Conservation (phyloP, 2,113 vertebrate species). For the Corapipo altera region DNA sequence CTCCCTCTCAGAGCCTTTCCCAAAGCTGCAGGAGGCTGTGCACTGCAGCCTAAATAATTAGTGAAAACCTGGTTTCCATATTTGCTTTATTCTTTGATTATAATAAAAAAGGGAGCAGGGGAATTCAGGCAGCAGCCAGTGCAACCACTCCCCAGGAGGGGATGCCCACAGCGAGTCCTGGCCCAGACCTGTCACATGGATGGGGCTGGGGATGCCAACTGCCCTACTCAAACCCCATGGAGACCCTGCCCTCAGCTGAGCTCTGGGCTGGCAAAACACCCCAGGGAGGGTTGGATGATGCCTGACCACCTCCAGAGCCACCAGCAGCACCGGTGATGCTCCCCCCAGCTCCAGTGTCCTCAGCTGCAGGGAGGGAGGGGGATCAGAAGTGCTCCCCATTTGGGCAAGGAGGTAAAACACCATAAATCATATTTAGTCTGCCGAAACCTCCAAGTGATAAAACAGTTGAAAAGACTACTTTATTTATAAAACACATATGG, state of each 20-base stretch:
- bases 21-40: neutral
- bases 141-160: neutral
- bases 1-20: neutral
- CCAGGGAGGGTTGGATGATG: slow-evolving; percentile 6
- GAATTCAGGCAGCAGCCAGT: slow-evolving; percentile 48
- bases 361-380: neutral
- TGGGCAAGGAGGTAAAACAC: neutral
- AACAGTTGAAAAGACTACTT: slow-evolving; percentile 22
- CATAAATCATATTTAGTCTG: slow-evolving; percentile 5
- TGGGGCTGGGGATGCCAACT: slow-evolving; percentile 39
- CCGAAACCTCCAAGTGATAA: slow-evolving; percentile 29
- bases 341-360: neutral
- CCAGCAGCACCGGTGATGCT: neutral
- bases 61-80: neutral
- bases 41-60: neutral
- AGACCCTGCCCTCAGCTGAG: neutral
- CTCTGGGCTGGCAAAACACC: slow-evolving; percentile 55
- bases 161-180: neutral
- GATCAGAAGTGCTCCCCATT: neutral
- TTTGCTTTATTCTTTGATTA: slow-evolving; percentile 1
- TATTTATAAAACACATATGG: slow-evolving; percentile 54
- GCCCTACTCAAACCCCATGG: neutral
- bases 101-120: neutral
- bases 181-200: slow-evolving; percentile 29
- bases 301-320: neutral